Evolutionary conservation across 2,113 vertebrate species (phyloP).

Genomic region (Patagioenas fasciata): DNA sequence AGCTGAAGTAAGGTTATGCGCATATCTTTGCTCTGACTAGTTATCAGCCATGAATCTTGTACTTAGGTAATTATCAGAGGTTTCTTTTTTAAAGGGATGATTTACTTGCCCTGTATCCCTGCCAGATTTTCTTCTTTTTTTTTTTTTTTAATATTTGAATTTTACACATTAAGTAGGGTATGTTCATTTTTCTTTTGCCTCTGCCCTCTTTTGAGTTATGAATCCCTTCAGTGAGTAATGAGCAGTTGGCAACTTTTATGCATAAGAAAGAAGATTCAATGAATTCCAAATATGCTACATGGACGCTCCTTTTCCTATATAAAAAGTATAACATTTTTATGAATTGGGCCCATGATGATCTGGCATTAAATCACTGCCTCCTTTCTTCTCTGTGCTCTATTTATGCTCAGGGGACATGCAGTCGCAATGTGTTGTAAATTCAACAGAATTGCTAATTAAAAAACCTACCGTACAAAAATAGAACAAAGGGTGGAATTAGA

Average conservation of each 20-base stretch:
- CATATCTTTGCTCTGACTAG: conserved; percentile 54
- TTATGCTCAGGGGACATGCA: conserved; percentile 13
- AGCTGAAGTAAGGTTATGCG: not conserved
- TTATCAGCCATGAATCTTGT: conserved; percentile 63
- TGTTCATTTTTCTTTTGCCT: conserved; percentile 46
- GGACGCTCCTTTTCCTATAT: conserved; percentile 29
- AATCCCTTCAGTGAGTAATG: conserved; percentile 62
- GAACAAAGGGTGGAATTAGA: conserved; percentile 59
- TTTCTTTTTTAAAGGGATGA: conserved; percentile 48
- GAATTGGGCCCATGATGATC: conserved; percentile 28
- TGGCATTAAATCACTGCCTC: conserved; percentile 42
- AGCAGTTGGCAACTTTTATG: conserved; percentile 67
- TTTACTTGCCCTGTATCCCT: conserved; percentile 44
- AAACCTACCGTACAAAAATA: conserved; percentile 52
- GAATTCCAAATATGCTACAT: conserved; percentile 54
- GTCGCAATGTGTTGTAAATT: conserved; percentile 55
- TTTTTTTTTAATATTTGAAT: conserved; percentile 53
- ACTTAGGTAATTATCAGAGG: conserved; percentile 54
- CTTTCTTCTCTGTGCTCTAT: conserved; percentile 43
- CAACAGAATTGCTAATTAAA: conserved; percentile 65
- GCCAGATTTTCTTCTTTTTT: conserved; percentile 30
- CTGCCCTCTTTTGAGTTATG: conserved; percentile 62
- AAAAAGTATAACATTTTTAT: conserved; percentile 48
- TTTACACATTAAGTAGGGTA: conserved; percentile 63
- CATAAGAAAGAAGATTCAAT: conserved; percentile 60